Percentiles rank a stretch among this genome's conserved stretches.
Conservation (phyloP, 2,888 invertebrate species). For the Cephus sareptanus region DNA sequence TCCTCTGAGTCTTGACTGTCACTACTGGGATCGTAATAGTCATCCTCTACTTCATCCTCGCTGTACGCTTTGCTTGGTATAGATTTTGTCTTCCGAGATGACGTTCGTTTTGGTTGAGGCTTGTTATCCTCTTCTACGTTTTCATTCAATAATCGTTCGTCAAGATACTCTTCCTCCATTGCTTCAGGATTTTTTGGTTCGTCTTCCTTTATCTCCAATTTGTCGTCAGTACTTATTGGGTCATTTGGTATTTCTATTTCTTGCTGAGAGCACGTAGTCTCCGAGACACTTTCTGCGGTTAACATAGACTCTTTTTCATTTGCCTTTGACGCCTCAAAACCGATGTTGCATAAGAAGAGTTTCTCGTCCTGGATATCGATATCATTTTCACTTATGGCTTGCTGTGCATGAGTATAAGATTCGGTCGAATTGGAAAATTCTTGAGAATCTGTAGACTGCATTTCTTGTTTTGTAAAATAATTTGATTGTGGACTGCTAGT, state of each 20-base stretch:
- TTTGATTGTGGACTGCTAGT: constrained; percentile 36
- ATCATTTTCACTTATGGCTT: constrained; percentile 8
- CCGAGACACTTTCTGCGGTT: constrained; percentile 30
- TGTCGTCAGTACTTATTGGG: background rate
- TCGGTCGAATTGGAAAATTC: constrained; percentile 33
- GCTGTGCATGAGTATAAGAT: constrained; percentile 36
- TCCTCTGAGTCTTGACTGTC: constrained; percentile 43
- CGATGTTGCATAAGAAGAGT: constrained; percentile 44
- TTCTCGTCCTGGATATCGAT: constrained; percentile 42
- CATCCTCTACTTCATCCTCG: constrained; percentile 47
- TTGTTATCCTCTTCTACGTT: constrained; percentile 32
- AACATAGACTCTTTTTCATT: constrained; percentile 21
- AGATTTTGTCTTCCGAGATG: constrained; percentile 48
- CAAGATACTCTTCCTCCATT: constrained; percentile 30
- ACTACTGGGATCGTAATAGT: constrained; percentile 36
- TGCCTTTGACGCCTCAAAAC: constrained; percentile 32
- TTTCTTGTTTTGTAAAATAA: constrained; percentile 58
- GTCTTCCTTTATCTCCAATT: constrained; percentile 13
- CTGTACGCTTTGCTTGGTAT: constrained; percentile 44
- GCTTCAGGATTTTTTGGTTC: constrained; percentile 18
- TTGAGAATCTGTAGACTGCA: constrained; percentile 31
- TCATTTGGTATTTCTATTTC: constrained; percentile 8
- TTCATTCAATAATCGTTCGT: constrained; percentile 25
- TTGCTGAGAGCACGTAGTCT: constrained; percentile 26
- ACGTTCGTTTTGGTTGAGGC: constrained; percentile 44